Percentiles rank a stretch among this genome's conserved stretches.
Evolutionary conservation across 1,140 invertebrate genomes (phyloP).

Genomic region (Apis laboriosa): DNA sequence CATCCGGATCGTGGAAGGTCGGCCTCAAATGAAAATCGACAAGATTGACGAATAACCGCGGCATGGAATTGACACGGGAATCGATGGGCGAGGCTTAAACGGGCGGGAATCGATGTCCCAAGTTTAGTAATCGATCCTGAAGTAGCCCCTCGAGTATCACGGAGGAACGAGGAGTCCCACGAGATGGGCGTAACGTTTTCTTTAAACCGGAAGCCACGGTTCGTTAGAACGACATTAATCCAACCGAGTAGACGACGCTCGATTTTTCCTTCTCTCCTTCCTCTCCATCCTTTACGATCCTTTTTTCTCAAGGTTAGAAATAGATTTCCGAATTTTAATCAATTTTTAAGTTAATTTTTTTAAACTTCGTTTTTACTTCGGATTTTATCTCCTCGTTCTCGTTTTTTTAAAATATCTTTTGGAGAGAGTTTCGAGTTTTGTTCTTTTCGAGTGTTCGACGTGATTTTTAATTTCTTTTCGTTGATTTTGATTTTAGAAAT

Average conservation of each 20-base stretch:
- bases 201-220: constrained; percentile 53
- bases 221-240: constrained; percentile 67
- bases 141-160: constrained; percentile 32
- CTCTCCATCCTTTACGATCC: background rate
- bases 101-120: constrained; percentile 7
- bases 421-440: background rate
- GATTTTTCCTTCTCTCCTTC: constrained; percentile 38
- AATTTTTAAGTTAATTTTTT: background rate
- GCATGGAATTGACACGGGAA: constrained; percentile 22
- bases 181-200: constrained; percentile 7
- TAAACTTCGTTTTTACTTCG: background rate
- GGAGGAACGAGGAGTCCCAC: background rate
- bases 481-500: too few relatives aligned
- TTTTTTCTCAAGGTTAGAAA: background rate
- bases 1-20: too few relatives aligned
- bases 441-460: too few relatives aligned
- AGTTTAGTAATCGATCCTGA: constrained; percentile 55
- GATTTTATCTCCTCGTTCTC: too few relatives aligned
- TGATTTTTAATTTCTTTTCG: too few relatives aligned
- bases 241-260: constrained; percentile 42
- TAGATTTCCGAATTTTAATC: constrained; percentile 13
- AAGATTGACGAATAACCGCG: constrained; percentile 27
- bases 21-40: constrained; percentile 1
- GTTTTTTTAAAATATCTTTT: too few relatives aligned
- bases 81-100: constrained; percentile 15